Evolutionary conservation across 2,113 vertebrate genomes (phyloP), one percentile per base, ranked within the genome.

Genomic region (Pelobates fuscus): DNA sequence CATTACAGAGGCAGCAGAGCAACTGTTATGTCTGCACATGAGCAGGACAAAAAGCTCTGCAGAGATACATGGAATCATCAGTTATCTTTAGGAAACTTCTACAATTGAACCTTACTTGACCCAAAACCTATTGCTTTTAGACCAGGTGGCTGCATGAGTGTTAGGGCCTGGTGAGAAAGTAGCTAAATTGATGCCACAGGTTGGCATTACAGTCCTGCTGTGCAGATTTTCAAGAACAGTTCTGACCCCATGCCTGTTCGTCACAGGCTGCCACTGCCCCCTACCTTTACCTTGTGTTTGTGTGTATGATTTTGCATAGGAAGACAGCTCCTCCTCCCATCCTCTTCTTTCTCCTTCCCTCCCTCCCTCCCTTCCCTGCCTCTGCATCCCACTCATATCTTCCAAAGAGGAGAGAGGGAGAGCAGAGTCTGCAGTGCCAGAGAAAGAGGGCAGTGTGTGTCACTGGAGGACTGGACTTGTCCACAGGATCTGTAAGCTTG

Each of bases 341-440:
- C 44, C 10, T 37, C 54, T 11, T 21, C 57, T 29, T 52, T 62
- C 63, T 57, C n/a, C 10, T 25, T 66, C 24, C 15, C 41, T 32
- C 71, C 49, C 71, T 29, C 63, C 71, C 63, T 57, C 62, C 63
- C 49, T 67, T 29, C 54, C 14, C 63, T 75, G 52, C 49, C 67
- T 75, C 71, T 67, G 71, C 71, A 75, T 75, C 71, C 71, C 71
- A 75, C 71, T 75, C 71, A 75, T 63, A 75, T 75, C 71, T 59
- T 75, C 49, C 52, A 74, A 29, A 58, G 71, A 75, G 32, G 37
- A 67, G 71, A 67, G 62, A 75, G 32, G n/a, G 62, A 67, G 52
- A 67, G 55, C 26, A 67, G 52, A 75, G 71, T 46, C 71, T 75
- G 71, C 71, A 75, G 62, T 75, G 63, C 62, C 71, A 67, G 43